Evolutionary conservation across 2,113 vertebrate species (phyloP).

Genomic region (Phalacrocorax aristotelis): DNA sequence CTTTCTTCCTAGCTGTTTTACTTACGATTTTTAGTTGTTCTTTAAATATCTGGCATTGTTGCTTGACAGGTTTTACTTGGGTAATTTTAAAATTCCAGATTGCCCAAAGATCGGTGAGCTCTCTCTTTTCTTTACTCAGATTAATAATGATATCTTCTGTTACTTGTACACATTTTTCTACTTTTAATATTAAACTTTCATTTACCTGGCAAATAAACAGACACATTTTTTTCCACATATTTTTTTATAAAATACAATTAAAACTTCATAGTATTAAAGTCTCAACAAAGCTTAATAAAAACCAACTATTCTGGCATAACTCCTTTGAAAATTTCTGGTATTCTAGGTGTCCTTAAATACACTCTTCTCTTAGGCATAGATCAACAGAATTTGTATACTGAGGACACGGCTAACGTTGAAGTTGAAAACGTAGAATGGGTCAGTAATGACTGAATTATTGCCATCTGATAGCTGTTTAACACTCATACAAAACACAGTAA

Average conservation of each 20-base stretch:
- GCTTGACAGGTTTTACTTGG: slow-evolving; percentile 73
- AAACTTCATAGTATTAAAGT: not conserved
- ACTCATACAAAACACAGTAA: not conserved
- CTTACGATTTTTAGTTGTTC: slow-evolving; percentile 82
- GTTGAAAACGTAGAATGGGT: not conserved
- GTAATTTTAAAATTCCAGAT: slow-evolving; percentile 74
- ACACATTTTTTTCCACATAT: not conserved
- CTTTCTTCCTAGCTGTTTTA: not conserved
- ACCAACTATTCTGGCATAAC: not conserved
- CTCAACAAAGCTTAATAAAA: not conserved
- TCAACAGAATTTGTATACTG: not conserved
- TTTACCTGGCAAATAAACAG: slow-evolving; percentile 74
- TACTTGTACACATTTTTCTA: slow-evolving; percentile 61
- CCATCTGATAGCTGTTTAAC: not conserved
- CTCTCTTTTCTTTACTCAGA: slow-evolving; percentile 72
- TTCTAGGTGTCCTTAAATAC: not conserved
- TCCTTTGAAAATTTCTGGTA: not conserved
- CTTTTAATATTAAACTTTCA: slow-evolving; percentile 68
- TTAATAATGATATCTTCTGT: slow-evolving; percentile 70
- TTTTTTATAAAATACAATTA: not conserved
- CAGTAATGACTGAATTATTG: not conserved
- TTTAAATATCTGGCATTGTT: slow-evolving; percentile 78
- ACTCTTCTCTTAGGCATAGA: not conserved
- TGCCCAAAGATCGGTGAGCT: slow-evolving; percentile 75
- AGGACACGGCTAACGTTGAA: not conserved